Evolutionary conservation across 2,113 vertebrate genomes (phyloP), one percentile per base, ranked within the genome.

Genomic region (Cebidichthys violaceus): DNA sequence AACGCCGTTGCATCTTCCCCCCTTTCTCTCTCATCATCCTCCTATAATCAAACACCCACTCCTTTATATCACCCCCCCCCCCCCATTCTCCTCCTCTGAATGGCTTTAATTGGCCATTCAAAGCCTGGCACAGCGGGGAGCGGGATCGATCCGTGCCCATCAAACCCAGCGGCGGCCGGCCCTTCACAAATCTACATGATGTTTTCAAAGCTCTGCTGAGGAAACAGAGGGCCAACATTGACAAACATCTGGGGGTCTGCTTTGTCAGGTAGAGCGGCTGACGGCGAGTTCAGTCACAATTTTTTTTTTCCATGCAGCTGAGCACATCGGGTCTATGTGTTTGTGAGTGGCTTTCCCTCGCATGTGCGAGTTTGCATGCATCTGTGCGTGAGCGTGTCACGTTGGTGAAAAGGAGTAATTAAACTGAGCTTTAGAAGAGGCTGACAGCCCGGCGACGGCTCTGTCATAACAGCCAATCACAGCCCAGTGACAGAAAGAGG

Each of bases 401-500:
- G 75, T 83, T 84, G 79, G 88, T 93, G 93, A 94, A 95, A 95
- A 93, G 94, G 91, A 92, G 92, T 94, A 95, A 95, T 95, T 95
- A 95, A 95, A 95, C 81, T 55, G 69, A 90, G 94, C 89, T 91
- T 92, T 87, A 86, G 75, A 89, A 81, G 81, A 90, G 80, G 74
- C 88, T 90, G 90, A 93, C 92, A 92, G 91, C 85, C 69, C 59
- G 68, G 79, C 81, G 88, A 91, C 61, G 87, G 89, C 85, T 80
- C 89, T 93, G 92, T 93, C 92, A 93, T 78, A 89, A 92, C 91
- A 92, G 92, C 91, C 87, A 92, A 93, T 92, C 92, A 91, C 81
- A 82, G 84, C 75, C 31, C 39, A 15, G 55, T 86, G 87, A 87
- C 76, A 87, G 81, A 68, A 50, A 71, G 84, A 76, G 70, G 67